Evolutionary conservation across 2,888 invertebrate species (phyloP).

Genomic region (Andrena chrysosceles): DNA sequence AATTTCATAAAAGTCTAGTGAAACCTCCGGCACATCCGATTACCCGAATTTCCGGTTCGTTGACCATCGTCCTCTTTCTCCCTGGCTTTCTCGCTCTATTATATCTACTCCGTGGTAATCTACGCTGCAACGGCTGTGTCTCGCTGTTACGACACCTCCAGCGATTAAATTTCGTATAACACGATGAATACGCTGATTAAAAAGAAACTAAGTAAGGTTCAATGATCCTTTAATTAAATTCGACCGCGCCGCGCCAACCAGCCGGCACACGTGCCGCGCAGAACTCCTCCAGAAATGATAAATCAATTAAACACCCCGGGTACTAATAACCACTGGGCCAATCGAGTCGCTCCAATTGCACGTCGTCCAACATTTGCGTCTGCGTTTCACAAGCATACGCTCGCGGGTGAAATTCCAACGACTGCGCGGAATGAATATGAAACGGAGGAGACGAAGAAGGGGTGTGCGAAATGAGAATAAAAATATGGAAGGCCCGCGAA

Average conservation of each 20-base stretch:
- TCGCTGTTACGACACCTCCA: conserved; percentile 31
- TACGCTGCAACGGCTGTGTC: conserved; percentile 17
- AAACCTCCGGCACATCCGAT: conserved; percentile 56
- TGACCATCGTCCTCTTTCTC: conserved; percentile 37
- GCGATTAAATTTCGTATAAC: not conserved
- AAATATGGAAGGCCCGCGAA: conserved; percentile 8
- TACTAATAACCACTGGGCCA: too few relatives aligned
- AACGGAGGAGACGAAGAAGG: not conserved
- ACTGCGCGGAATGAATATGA: not conserved
- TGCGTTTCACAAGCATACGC: too few relatives aligned
- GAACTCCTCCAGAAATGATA: too few relatives aligned
- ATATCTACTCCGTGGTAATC: conserved; percentile 32
- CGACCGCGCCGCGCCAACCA: not conserved
- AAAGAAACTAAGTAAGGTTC: too few relatives aligned
- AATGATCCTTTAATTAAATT: not conserved
- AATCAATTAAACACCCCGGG: too few relatives aligned
- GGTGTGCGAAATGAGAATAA: not conserved
- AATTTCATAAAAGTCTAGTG: conserved; percentile 57
- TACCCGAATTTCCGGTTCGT: conserved; percentile 66
- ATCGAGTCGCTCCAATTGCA: too few relatives aligned
- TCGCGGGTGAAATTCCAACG: not conserved
- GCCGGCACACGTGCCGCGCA: too few relatives aligned
- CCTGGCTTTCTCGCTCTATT: conserved; percentile 24
- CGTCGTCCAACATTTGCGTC: too few relatives aligned
- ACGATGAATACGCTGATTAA: not conserved